phyloP scores from a whole-genome alignment of 2,113 vertebrate species.

The Coracopsis vasa region DNA sequence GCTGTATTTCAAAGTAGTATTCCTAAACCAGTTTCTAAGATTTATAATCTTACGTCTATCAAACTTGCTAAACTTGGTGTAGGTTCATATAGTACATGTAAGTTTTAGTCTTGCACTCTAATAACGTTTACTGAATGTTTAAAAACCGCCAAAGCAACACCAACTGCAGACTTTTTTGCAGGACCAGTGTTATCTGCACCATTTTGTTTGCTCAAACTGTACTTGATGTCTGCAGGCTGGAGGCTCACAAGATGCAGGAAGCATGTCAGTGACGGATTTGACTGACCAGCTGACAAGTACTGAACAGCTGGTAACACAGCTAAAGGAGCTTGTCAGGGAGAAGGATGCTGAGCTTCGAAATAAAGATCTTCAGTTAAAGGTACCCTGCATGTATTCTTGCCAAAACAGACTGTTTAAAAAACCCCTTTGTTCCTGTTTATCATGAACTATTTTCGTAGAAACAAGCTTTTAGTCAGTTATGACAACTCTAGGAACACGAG shows the following conservation, averaged over 20 bases:
- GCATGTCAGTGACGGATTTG: slow-evolving; percentile 70
- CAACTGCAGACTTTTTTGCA: background rate
- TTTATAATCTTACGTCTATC: background rate
- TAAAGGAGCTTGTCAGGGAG: slow-evolving; percentile 87
- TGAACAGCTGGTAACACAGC: slow-evolving; percentile 83
- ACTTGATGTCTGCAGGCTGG: slow-evolving; percentile 49
- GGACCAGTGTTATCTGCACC: background rate
- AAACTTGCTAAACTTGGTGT: background rate
- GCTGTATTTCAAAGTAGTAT: background rate
- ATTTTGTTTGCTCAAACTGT: background rate
- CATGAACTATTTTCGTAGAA: background rate
- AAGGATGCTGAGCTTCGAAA: slow-evolving; percentile 79
- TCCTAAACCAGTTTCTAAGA: background rate
- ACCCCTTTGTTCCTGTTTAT: background rate
- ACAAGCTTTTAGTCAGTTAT: no score
- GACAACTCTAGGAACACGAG: background rate
- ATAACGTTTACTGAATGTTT: background rate
- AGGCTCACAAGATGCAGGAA: slow-evolving; percentile 32
- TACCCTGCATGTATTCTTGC: background rate
- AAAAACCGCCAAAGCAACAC: accelerated
- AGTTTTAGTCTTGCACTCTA: background rate
- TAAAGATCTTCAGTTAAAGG: slow-evolving; percentile 87
- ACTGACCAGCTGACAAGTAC: slow-evolving; percentile 81
- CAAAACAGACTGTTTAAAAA: background rate
- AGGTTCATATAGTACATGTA: accelerated